phyloP scores from a whole-genome alignment of 2,797 vertebrate genomes.

The Acropternis orthonyx region DNA sequence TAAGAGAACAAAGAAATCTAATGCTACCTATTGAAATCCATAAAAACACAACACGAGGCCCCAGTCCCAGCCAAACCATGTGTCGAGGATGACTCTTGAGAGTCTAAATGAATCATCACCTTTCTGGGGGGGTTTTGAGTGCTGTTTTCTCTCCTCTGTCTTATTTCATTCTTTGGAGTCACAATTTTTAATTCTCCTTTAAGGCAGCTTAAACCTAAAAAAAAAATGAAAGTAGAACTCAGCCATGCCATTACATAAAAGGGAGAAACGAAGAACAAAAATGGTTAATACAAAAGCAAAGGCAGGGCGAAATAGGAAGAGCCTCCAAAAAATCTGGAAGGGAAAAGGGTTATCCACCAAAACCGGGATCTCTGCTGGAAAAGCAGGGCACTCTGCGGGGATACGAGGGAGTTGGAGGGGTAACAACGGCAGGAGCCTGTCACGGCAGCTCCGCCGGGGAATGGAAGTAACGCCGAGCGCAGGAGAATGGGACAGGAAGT shows the following conservation, averaged over 20 bases:
- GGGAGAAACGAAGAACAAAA: background rate
- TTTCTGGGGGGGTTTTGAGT: background rate
- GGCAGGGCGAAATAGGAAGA: background rate
- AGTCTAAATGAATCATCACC: constrained; percentile 62
- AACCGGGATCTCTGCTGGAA: background rate
- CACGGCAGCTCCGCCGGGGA: background rate
- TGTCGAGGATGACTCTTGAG: background rate
- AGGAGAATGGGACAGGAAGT: constrained; percentile 45
- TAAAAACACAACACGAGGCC: background rate
- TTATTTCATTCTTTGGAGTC: constrained; percentile 42
- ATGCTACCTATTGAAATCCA: constrained; percentile 3
- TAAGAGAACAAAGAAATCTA: constrained; percentile 35
- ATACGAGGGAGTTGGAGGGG: background rate
- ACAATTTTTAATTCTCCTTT: constrained; percentile 20
- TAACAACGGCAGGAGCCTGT: background rate
- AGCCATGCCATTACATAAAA: background rate
- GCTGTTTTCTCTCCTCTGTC: constrained; percentile 7
- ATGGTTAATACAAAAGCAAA: background rate
- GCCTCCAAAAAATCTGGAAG: background rate
- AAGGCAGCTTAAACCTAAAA: constrained; percentile 60
- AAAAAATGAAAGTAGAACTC: background rate
- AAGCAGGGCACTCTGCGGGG: background rate
- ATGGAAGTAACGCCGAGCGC: background rate
- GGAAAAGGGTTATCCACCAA: background rate
- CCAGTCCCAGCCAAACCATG: background rate